A percentile compares a stretch with the other conserved stretches of the same genome.
Conservation (phyloP, 1,140 invertebrate species). For the Drosophila mayri region DNA sequence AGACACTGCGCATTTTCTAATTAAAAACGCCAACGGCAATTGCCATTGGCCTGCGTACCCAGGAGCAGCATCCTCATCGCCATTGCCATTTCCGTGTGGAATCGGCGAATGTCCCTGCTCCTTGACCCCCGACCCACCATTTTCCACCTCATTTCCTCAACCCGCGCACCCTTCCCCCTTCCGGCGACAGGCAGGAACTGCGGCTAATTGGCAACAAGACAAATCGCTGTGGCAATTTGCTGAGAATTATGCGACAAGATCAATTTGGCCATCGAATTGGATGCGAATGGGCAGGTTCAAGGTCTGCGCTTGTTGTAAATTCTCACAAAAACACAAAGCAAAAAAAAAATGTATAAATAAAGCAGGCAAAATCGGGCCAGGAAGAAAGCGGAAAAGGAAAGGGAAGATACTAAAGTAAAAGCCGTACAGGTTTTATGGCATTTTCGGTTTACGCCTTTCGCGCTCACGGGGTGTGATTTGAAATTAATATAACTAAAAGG, state of each 20-base stretch:
- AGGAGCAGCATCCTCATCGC: constrained; percentile 8
- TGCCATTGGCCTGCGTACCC: constrained; percentile 60
- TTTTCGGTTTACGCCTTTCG: constrained; percentile 60
- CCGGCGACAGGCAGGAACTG: constrained; percentile 29
- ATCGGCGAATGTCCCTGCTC: constrained; percentile 22
- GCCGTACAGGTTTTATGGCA: constrained; percentile 65
- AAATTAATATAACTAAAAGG: constrained; percentile 83
- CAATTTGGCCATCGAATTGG: constrained; percentile 60
- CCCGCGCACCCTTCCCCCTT: background rate
- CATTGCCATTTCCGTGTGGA: constrained; percentile 26
- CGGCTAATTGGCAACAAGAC: constrained; percentile 80
- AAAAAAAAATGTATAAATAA: constrained; percentile 1
- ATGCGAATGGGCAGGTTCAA: constrained; percentile 61
- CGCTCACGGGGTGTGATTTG: constrained; percentile 58
- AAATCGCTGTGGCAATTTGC: constrained; percentile 77
- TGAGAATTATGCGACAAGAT: constrained; percentile 78
- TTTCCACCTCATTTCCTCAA: constrained; percentile 14
- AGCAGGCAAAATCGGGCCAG: background rate
- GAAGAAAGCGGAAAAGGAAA: background rate
- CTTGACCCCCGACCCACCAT: constrained; percentile 10
- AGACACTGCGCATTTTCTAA: constrained; percentile 69
- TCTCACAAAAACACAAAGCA: background rate
- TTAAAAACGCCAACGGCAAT: constrained; percentile 77
- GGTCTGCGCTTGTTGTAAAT: constrained; percentile 59
- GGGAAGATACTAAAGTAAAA: constrained; percentile 13